A percentile compares a stretch with the other conserved stretches of the same genome.
phyloP scores from a whole-genome alignment of 2,113 vertebrate species.

The Orycteropus afer region DNA sequence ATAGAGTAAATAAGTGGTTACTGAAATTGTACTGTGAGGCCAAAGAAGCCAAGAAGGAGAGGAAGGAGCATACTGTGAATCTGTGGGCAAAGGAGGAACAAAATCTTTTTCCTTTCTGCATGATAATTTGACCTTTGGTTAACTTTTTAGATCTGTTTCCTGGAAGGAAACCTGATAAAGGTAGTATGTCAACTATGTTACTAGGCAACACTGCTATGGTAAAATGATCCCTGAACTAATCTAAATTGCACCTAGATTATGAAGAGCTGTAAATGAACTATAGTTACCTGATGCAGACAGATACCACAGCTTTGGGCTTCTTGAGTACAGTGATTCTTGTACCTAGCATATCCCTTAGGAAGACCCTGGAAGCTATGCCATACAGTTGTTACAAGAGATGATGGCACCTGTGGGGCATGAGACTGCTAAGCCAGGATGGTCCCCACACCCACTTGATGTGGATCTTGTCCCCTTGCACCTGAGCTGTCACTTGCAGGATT shows the following conservation, averaged over 20 bases:
- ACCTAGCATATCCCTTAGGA: not conserved
- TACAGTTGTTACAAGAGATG: not conserved
- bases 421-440: not conserved
- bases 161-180: not conserved
- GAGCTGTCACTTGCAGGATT: not conserved
- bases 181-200: not conserved
- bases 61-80: not conserved
- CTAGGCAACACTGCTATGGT: not conserved
- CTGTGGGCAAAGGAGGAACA: constrained; percentile 1
- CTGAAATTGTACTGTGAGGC: not conserved
- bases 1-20: not conserved
- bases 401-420: not conserved
- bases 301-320: not conserved
- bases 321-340: not conserved
- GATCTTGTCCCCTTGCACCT: not conserved
- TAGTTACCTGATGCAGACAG: not conserved
- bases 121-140: constrained; percentile 34
- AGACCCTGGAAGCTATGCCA: not conserved
- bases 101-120: not conserved
- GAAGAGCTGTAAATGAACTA: not conserved
- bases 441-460: not conserved
- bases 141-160: constrained; percentile 20
- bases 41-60: not conserved
- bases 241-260: not conserved
- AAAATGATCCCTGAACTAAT: not conserved